phyloP scores from a whole-genome alignment of 1,140 invertebrate species.

The Leptinotarsa undecemlineata region DNA sequence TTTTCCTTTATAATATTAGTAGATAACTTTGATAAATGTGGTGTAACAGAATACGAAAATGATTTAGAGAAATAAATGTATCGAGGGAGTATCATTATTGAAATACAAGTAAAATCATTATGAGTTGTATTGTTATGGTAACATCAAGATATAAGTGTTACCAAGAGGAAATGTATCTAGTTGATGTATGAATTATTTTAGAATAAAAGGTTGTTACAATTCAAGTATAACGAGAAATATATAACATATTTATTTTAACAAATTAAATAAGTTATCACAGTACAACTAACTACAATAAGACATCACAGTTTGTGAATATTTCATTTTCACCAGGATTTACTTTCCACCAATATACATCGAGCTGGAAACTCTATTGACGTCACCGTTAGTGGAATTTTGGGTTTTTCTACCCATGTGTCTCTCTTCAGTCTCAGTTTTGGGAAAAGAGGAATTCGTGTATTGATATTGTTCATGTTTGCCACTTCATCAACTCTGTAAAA shows the following conservation, averaged over 20 bases:
- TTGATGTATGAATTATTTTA: no score
- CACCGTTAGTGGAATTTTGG: conserved; percentile 45
- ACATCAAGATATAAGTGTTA: no score
- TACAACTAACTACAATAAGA: background rate
- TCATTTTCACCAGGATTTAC: background rate
- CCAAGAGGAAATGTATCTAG: no score
- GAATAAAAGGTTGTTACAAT: no score
- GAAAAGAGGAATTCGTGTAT: conserved; percentile 46
- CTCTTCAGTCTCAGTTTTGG: conserved; percentile 50
- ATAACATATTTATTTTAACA: background rate
- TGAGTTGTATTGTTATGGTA: no score
- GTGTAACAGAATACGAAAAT: no score
- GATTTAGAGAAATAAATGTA: no score
- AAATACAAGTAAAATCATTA: no score
- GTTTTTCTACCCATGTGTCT: conserved; percentile 41
- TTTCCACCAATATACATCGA: background rate
- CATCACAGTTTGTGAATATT: background rate
- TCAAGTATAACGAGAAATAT: no score
- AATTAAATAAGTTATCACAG: background rate
- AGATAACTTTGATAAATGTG: no score
- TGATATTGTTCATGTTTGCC: conserved; percentile 36
- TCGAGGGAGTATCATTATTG: no score
- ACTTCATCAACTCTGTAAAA: conserved; percentile 48
- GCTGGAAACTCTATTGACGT: conserved; percentile 47
- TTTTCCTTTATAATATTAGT: no score